phyloP scores from a whole-genome alignment of 1,140 invertebrate species.

The Brachionus calyciflorus region DNA sequence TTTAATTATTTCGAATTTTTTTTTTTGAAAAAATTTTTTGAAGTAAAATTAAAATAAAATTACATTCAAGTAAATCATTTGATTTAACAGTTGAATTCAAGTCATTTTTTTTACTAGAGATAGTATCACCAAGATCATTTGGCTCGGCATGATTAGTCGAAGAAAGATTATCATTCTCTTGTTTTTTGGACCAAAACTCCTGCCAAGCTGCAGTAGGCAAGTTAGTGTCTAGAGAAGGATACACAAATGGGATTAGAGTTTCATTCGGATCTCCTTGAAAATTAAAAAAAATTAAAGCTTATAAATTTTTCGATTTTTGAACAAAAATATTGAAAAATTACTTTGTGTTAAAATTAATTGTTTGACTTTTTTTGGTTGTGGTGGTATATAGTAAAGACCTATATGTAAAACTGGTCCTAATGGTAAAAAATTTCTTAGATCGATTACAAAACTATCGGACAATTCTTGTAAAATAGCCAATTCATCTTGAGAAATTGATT shows the following conservation, averaged over 20 bases:
- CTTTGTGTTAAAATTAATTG: constrained; percentile 57
- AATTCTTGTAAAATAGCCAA: constrained; percentile 34
- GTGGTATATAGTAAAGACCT: constrained; percentile 57
- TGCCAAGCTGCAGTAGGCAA: not conserved
- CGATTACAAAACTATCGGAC: constrained; percentile 57
- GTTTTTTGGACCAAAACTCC: constrained; percentile 36
- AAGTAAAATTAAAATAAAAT: too few relatives aligned
- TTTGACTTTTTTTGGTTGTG: constrained; percentile 57
- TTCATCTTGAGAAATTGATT: not conserved
- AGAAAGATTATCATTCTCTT: constrained; percentile 23
- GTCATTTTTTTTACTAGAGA: constrained; percentile 12
- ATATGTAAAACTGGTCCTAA: constrained; percentile 57
- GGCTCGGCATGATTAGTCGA: not conserved
- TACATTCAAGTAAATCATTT: constrained; percentile 37
- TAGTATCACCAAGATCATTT: constrained; percentile 25
- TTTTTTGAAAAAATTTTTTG: too few relatives aligned
- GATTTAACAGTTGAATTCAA: constrained; percentile 21
- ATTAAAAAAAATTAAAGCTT: too few relatives aligned
- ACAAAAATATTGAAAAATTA: constrained; percentile 49
- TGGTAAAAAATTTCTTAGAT: constrained; percentile 55
- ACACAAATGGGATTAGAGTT: not conserved
- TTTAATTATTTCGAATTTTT: too few relatives aligned
- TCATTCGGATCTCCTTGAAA: constrained; percentile 15
- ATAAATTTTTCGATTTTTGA: too few relatives aligned
- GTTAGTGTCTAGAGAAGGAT: not conserved